Evolutionary conservation across 2,888 invertebrate species (phyloP).

Genomic region (Mellilla xanthometata): DNA sequence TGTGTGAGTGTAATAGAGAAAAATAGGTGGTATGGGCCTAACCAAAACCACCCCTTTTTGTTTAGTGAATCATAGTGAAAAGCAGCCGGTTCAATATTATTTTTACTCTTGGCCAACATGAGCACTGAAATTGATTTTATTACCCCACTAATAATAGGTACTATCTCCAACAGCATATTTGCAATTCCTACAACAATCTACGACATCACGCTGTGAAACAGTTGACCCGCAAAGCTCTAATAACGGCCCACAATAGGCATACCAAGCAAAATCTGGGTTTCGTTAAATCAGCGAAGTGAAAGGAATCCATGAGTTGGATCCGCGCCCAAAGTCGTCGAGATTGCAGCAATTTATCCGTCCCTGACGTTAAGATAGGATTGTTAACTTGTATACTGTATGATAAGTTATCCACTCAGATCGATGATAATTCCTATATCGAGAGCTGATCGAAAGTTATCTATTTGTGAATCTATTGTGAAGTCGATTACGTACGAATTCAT

Average conservation of each 20-base stretch:
- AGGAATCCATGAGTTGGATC: slow-evolving; percentile 64
- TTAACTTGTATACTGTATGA: slow-evolving; percentile 17
- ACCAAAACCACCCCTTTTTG: no score
- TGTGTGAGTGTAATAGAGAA: no score
- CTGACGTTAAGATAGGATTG: slow-evolving; percentile 43
- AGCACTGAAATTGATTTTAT: no score
- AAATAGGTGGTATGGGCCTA: no score
- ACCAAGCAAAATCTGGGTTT: slow-evolving; percentile 50
- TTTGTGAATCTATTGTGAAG: no score
- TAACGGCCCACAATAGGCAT: slow-evolving; percentile 54
- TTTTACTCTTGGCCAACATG: no score
- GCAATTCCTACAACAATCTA: slow-evolving; percentile 36
- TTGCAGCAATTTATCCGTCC: slow-evolving; percentile 61
- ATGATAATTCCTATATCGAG: slow-evolving; percentile 4
- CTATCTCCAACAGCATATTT: slow-evolving; percentile 8
- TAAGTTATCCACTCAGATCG: slow-evolving; percentile 9
- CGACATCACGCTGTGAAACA: slow-evolving; percentile 34
- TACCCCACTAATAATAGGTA: no score
- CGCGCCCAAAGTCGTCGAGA: slow-evolving; percentile 55
- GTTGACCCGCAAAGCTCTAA: slow-evolving; percentile 56
- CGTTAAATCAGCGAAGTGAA: slow-evolving; percentile 64
- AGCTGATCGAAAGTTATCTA: neutral
- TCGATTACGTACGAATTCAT: no score
- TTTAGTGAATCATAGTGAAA: no score
- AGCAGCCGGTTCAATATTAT: no score